Conservation (phyloP, 2,888 invertebrate species). For the Drosophila barbarae region DNA sequence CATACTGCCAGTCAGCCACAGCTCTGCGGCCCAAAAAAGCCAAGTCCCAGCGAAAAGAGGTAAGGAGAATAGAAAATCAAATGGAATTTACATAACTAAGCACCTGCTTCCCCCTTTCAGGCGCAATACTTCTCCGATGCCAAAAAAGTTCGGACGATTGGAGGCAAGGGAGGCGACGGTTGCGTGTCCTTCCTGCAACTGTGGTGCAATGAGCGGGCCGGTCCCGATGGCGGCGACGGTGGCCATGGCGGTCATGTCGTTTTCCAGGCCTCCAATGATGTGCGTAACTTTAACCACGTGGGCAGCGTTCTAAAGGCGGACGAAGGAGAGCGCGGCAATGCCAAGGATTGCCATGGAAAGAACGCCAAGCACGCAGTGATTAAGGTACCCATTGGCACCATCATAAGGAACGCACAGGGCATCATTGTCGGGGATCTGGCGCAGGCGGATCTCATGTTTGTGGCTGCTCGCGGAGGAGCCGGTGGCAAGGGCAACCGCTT, state of each 20-base stretch:
- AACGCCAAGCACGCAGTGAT: conserved; percentile 86
- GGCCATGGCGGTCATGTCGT: conserved; percentile 97
- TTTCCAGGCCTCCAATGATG: conserved; percentile 85
- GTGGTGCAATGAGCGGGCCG: conserved; percentile 92
- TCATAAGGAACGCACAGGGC: conserved; percentile 83
- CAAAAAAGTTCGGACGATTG: conserved; percentile 84
- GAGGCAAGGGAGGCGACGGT: conserved; percentile 96
- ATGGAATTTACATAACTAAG: conserved; percentile 39
- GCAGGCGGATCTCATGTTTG: conserved; percentile 87
- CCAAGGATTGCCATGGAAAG: conserved; percentile 90
- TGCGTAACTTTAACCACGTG: conserved; percentile 87
- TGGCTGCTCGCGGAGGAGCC: conserved; percentile 96
- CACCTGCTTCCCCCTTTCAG: conserved; percentile 60
- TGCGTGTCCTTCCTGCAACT: conserved; percentile 91
- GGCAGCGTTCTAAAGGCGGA: conserved; percentile 83
- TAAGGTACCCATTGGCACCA: conserved; percentile 91
- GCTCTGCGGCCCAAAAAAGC: conserved; percentile 80
- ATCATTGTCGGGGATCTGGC: conserved; percentile 85
- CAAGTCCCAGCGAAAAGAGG: conserved; percentile 80
- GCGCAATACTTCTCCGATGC: conserved; percentile 87
- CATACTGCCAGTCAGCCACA: conserved; percentile 52
- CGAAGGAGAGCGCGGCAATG: conserved; percentile 86
- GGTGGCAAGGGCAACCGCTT: conserved; percentile 97
- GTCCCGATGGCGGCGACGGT: conserved; percentile 91
- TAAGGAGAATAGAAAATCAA: conserved; percentile 75